Conservation (phyloP, 1,140 invertebrate genomes). For the Muscidifurax raptorellus region DNA sequence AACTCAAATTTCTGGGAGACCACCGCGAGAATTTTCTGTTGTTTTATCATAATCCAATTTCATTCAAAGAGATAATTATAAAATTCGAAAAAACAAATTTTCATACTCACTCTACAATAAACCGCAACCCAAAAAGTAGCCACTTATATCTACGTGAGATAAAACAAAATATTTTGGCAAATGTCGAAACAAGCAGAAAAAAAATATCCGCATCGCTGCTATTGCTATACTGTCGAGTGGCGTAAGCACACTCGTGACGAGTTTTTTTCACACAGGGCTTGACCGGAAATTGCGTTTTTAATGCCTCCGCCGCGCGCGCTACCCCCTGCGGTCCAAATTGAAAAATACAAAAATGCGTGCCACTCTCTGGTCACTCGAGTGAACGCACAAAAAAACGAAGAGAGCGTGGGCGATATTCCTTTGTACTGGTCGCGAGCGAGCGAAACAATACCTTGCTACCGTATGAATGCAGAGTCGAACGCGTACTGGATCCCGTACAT, state of each 20-base stretch:
- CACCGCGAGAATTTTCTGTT: too few relatives aligned
- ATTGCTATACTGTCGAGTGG: slow-evolving; percentile 1
- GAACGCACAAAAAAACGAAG: slow-evolving; percentile 23
- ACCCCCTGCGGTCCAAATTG: slow-evolving; percentile 48
- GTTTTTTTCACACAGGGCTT: slow-evolving; percentile 39
- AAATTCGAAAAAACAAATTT: too few relatives aligned
- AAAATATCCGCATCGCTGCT: background rate
- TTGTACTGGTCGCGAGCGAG: slow-evolving; percentile 54
- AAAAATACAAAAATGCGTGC: slow-evolving; percentile 59
- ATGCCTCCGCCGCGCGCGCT: slow-evolving; percentile 54
- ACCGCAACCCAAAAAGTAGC: too few relatives aligned
- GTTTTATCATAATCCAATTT: too few relatives aligned
- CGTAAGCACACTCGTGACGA: slow-evolving; percentile 28
- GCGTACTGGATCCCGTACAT: background rate
- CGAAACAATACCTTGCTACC: slow-evolving; percentile 64
- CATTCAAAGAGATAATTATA: background rate
- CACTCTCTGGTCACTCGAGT: slow-evolving; percentile 44
- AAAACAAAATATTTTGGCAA: slow-evolving; percentile 4
- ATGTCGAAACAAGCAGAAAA: background rate
- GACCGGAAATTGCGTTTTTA: slow-evolving; percentile 66
- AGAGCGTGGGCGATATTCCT: slow-evolving; percentile 47
- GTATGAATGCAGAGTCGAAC: slow-evolving; percentile 4
- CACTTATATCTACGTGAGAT: too few relatives aligned
- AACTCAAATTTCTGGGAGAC: background rate
- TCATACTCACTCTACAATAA: background rate